Evolutionary conservation across 2,113 vertebrate species (phyloP).

Genomic region (Corythornis cristatus): DNA sequence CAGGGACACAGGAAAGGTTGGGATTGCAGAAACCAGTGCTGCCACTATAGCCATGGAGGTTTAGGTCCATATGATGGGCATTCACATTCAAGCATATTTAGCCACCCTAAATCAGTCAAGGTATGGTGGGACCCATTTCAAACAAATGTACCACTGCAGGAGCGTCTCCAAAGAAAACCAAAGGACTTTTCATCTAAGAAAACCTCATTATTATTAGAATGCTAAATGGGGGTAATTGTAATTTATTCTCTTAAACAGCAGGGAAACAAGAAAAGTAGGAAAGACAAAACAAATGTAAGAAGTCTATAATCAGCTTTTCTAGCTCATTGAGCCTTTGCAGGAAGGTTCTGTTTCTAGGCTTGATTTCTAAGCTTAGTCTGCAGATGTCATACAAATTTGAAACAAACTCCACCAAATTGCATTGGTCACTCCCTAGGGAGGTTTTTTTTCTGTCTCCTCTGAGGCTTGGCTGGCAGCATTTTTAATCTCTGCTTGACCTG

Average conservation of each 20-base stretch:
- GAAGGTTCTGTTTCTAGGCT: not conserved
- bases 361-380: not conserved
- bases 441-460: not conserved
- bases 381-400: rapidly evolving
- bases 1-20: not conserved
- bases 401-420: not conserved
- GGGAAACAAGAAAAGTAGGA: not conserved
- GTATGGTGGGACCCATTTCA: not conserved
- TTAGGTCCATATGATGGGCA: not conserved
- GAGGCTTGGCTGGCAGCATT: not conserved
- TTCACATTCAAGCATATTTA: not conserved
- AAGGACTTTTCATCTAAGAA: not conserved
- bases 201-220: not conserved
- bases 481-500: not conserved
- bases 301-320: not conserved
- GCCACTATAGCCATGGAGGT: not conserved
- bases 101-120: not conserved
- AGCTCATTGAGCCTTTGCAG: not conserved
- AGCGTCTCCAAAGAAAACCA: not conserved
- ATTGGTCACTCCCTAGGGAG: not conserved
- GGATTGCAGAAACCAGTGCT: not conserved
- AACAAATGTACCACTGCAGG: not conserved
- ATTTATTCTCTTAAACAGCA: not conserved
- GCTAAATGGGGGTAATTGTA: not conserved
- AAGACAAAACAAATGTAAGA: not conserved